These are phyloP conservation scores for Lepidotrigona ventralis DNA, from an alignment of 1,140 invertebrate genomes.

Conservation along the genomic window DNA sequence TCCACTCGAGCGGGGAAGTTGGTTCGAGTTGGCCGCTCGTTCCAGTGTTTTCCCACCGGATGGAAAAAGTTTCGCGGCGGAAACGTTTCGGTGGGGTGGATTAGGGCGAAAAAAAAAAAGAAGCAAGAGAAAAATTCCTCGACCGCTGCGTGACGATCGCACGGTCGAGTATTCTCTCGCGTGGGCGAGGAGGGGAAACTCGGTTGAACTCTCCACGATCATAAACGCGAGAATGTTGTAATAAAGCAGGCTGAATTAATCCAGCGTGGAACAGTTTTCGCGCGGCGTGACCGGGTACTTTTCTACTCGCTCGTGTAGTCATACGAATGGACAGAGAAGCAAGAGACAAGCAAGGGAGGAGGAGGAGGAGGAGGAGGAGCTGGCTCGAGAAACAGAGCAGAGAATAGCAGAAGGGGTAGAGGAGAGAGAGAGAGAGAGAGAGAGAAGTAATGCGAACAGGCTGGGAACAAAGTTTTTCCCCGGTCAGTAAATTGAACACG, in stretches of 20 bases:
- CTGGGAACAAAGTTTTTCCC: constrained; percentile 41
- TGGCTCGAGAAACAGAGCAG: not conserved
- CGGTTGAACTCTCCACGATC: constrained; percentile 36
- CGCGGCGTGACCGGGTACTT: constrained; percentile 28
- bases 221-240: constrained; percentile 49
- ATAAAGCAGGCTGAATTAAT: constrained; percentile 63
- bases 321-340: not conserved
- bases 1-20: not conserved
- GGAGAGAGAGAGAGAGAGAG: not conserved
- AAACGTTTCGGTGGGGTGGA: not conserved
- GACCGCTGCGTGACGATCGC: constrained; percentile 16
- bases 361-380: not conserved
- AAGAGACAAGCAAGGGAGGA: not conserved
- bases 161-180: constrained; percentile 7
- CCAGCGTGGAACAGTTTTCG: constrained; percentile 44
- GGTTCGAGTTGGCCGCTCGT: not conserved
- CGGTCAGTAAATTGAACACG: constrained; percentile 53
- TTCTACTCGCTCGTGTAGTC: constrained; percentile 9
- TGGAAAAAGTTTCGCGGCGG: constrained; percentile 15
- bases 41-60: constrained; percentile 28
- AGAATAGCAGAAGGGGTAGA: not conserved
- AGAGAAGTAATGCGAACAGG: constrained; percentile 1
- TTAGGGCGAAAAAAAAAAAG: not conserved
- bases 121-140: not conserved
- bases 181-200: not conserved